phyloP scores from a whole-genome alignment of 2,113 vertebrate species.

The Leptobrachium ailaonicum region DNA sequence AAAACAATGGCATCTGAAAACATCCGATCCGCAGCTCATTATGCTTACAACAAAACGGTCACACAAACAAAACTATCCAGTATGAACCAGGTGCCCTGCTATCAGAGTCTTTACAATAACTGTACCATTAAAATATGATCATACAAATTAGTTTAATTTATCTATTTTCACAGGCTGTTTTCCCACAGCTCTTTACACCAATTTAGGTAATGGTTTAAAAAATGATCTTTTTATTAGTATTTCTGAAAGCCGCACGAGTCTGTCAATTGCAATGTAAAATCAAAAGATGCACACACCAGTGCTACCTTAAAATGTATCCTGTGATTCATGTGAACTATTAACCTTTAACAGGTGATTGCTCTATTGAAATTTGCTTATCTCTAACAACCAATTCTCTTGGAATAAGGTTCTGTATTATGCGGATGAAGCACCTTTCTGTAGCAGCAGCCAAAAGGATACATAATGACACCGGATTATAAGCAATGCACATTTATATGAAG shows the following conservation, averaged over 20 bases:
- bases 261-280: constrained; percentile 35
- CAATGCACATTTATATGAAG: neutral
- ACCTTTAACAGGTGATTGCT: constrained; percentile 11
- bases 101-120: constrained; percentile 39
- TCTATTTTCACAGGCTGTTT: constrained; percentile 34
- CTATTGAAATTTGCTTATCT: constrained; percentile 22
- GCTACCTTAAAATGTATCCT: constrained; percentile 24
- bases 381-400: neutral
- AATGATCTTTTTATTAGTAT: constrained; percentile 32
- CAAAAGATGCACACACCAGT: constrained; percentile 1
- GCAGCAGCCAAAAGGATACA: neutral
- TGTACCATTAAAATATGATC: constrained; percentile 43
- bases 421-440: neutral
- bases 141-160: constrained; percentile 46
- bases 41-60: constrained; percentile 5
- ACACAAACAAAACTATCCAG: constrained; percentile 14
- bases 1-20: constrained; percentile 24
- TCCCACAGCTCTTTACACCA: constrained; percentile 42
- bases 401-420: constrained; percentile 5
- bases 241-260: constrained; percentile 6
- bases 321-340: constrained; percentile 20
- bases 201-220: constrained; percentile 46
- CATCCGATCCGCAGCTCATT: constrained; percentile 9
- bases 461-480: neutral
- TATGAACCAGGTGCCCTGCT: constrained; percentile 24